phyloP scores from a whole-genome alignment of 2,888 invertebrate genomes.

The Drosophila villosipedis region DNA sequence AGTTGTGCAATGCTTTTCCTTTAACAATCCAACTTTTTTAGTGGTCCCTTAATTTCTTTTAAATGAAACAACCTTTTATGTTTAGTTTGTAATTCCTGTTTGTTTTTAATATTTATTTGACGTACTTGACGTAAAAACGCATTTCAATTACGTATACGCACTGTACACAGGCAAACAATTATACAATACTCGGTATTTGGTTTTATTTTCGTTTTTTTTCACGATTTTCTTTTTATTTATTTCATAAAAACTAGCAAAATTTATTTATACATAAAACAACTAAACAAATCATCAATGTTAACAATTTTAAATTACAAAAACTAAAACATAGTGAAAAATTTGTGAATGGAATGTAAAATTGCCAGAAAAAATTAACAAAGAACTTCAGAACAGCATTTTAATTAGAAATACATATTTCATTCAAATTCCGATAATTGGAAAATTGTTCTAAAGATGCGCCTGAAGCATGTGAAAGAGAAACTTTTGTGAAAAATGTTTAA shows the following conservation, averaged over 20 bases:
- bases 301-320: constrained; percentile 36
- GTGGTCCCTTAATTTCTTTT: background rate
- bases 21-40: background rate
- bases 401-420: constrained; percentile 10
- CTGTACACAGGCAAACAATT: constrained; percentile 57
- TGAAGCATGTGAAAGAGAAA: constrained; percentile 1
- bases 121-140: constrained; percentile 27
- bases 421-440: constrained; percentile 6
- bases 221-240: constrained; percentile 17
- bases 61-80: constrained; percentile 10
- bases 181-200: constrained; percentile 64
- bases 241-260: constrained; percentile 53
- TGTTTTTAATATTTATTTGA: constrained; percentile 54
- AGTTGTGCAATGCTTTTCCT: constrained; percentile 19
- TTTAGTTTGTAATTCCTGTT: constrained; percentile 22
- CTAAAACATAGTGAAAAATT: constrained; percentile 14
- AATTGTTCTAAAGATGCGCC: background rate
- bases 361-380: constrained; percentile 29
- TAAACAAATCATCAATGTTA: constrained; percentile 45
- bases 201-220: constrained; percentile 32
- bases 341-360: constrained; percentile 47
- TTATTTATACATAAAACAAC: constrained; percentile 54
- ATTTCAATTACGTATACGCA: constrained; percentile 51
- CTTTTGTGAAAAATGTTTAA: background rate
- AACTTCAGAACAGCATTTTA: background rate